phyloP scores from a whole-genome alignment of 1,140 invertebrate species.

The Euglossa dilemma region DNA sequence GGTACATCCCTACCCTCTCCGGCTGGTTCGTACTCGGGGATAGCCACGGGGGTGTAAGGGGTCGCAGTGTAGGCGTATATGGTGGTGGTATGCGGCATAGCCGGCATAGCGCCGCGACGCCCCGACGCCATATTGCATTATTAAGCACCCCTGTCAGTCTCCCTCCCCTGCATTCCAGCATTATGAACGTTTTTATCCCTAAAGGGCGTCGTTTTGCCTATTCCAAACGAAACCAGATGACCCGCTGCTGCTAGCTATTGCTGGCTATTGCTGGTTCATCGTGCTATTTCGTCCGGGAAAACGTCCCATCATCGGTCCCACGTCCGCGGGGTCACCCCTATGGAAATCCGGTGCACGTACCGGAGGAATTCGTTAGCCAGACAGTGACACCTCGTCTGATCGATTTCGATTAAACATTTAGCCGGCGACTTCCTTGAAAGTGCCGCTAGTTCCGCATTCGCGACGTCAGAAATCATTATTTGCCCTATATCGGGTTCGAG shows the following conservation, averaged over 20 bases:
- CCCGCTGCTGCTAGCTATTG: not conserved
- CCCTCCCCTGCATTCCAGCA: constrained; percentile 77
- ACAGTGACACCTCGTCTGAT: constrained; percentile 2
- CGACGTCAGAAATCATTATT: constrained; percentile 44
- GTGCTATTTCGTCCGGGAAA: not conserved
- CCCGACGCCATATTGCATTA: constrained; percentile 81
- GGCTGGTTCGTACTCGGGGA: constrained; percentile 14
- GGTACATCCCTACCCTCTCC: constrained; percentile 36
- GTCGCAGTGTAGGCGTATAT: constrained; percentile 73
- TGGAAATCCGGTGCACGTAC: not conserved
- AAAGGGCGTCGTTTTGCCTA: constrained; percentile 65
- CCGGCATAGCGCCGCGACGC: constrained; percentile 78
- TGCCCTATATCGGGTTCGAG: constrained; percentile 7
- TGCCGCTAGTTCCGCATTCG: constrained; percentile 15
- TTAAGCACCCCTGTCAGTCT: constrained; percentile 75
- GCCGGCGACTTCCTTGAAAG: not conserved
- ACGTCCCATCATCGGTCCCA: not conserved
- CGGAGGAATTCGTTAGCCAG: not conserved
- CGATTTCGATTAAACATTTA: constrained; percentile 42
- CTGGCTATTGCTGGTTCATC: not conserved
- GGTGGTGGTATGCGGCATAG: constrained; percentile 79
- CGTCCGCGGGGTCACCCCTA: too few relatives aligned
- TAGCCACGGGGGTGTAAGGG: constrained; percentile 49
- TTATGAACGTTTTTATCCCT: constrained; percentile 81
- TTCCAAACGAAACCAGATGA: not conserved